These are phyloP conservation scores for Calliscelio sp. DNA, from an alignment of 2,888 invertebrate genomes.

Conservation along the genomic window DNA sequence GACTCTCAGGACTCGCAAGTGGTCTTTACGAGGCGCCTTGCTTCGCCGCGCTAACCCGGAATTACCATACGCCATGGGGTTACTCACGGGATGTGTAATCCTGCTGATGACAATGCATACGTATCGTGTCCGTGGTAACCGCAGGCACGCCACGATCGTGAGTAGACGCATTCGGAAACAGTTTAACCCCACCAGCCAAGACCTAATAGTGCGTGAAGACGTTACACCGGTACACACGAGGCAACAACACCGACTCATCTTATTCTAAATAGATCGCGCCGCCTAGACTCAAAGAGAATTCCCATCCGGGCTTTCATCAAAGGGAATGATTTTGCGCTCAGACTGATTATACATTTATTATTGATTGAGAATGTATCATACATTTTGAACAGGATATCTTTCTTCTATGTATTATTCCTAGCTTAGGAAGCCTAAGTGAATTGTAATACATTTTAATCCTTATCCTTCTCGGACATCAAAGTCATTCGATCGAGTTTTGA, in stretches of 20 bases:
- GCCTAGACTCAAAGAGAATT: conserved; percentile 35
- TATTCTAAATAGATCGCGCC: conserved; percentile 31
- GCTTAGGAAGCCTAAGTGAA: neutral
- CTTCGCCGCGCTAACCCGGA: conserved; percentile 60
- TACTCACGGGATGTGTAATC: conserved; percentile 66
- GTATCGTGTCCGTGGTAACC: conserved; percentile 55
- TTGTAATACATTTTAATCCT: too few species aligned
- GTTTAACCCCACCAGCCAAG: conserved; percentile 77
- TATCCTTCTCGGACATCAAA: too few species aligned
- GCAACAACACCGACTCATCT: conserved; percentile 23
- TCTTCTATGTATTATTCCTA: neutral
- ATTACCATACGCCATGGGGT: conserved; percentile 72
- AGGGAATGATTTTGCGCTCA: conserved; percentile 23
- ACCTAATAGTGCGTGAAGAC: conserved; percentile 80
- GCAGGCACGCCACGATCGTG: conserved; percentile 60
- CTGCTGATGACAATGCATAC: conserved; percentile 72
- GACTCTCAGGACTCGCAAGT: conserved; percentile 53
- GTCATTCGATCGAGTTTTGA: too few species aligned
- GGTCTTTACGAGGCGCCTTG: conserved; percentile 71
- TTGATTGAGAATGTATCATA: neutral
- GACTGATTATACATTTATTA: conserved; percentile 6
- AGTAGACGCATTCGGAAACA: conserved; percentile 79
- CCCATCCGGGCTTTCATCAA: neutral
- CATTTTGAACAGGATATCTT: neutral
- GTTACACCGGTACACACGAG: conserved; percentile 46